Evolutionary conservation across 2,888 invertebrate species (phyloP).

Genomic region (Pseudanteris insignis): DNA sequence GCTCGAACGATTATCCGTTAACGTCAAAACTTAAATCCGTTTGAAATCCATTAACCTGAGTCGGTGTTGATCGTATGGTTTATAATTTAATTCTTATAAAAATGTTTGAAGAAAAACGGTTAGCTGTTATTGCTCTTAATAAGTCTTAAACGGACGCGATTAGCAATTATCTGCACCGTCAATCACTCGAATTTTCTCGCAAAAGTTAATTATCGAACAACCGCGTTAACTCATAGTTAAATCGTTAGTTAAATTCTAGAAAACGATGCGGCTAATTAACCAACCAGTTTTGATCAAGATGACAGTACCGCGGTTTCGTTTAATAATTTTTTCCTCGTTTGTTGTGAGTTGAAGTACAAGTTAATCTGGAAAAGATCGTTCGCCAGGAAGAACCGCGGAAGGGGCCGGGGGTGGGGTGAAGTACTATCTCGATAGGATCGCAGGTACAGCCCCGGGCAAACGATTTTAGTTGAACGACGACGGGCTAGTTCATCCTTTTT

Average conservation of each 20-base stretch:
- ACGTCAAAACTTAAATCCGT: too few relatives aligned
- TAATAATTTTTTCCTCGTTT: slow-evolving; percentile 19
- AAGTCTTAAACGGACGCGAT: too few relatives aligned
- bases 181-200: slow-evolving; percentile 4
- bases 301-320: slow-evolving; percentile 15
- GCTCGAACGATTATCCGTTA: too few relatives aligned
- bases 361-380: slow-evolving; percentile 36
- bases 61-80: too few relatives aligned
- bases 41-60: too few relatives aligned
- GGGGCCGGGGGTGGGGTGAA: too few relatives aligned
- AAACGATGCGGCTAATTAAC: slow-evolving; percentile 21
- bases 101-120: too few relatives aligned
- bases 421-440: slow-evolving; percentile 36
- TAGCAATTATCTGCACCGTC: slow-evolving; percentile 4
- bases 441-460: slow-evolving; percentile 24
- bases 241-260: slow-evolving; percentile 7
- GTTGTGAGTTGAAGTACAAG: slow-evolving; percentile 11
- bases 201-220: slow-evolving; percentile 22
- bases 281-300: slow-evolving; percentile 24
- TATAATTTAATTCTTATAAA: too few relatives aligned
- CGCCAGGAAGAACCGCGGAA: slow-evolving; percentile 22
- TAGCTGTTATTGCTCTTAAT: too few relatives aligned
- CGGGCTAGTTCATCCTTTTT: slow-evolving; percentile 35
- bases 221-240: slow-evolving; percentile 16
- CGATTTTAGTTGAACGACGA: slow-evolving; percentile 31